Conservation (phyloP, 2,797 vertebrate species). For the Clamator glandarius region DNA sequence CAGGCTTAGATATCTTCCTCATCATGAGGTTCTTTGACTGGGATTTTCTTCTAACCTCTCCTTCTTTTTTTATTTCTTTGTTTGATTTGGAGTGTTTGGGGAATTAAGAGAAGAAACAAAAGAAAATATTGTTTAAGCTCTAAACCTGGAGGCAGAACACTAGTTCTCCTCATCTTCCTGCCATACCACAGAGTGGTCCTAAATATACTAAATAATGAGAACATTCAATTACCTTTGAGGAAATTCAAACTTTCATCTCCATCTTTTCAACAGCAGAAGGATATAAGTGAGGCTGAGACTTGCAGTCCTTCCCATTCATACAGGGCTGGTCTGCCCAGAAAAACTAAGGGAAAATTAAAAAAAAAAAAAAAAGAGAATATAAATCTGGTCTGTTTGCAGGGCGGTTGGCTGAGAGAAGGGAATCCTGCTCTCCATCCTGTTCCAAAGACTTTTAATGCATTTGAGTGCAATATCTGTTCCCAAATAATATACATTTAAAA, state of each 20-base stretch:
- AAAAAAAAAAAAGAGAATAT: too few relatives aligned
- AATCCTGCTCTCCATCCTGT: not conserved
- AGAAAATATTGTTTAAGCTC: not conserved
- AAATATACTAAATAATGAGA: not conserved
- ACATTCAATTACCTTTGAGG: not conserved
- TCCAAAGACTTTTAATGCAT: not conserved
- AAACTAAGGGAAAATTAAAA: not conserved
- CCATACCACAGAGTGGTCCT: too few relatives aligned
- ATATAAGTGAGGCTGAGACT: not conserved
- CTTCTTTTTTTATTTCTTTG: not conserved
- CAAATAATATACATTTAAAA: not conserved
- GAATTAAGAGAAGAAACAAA: not conserved
- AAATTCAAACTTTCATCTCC: not conserved
- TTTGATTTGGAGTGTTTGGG: not conserved
- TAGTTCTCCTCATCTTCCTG: not conserved
- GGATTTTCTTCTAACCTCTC: not conserved
- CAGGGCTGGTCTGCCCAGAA: not conserved
- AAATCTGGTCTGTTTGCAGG: not conserved
- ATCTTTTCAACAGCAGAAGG: not conserved
- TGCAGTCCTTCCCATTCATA: not conserved
- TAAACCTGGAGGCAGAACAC: not conserved
- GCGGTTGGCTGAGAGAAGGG: not conserved
- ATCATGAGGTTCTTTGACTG: not conserved
- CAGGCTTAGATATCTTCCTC: not conserved
- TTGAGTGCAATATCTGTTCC: not conserved